Conservation (phyloP, 2,888 invertebrate genomes). For the Theristus sp. region DNA sequence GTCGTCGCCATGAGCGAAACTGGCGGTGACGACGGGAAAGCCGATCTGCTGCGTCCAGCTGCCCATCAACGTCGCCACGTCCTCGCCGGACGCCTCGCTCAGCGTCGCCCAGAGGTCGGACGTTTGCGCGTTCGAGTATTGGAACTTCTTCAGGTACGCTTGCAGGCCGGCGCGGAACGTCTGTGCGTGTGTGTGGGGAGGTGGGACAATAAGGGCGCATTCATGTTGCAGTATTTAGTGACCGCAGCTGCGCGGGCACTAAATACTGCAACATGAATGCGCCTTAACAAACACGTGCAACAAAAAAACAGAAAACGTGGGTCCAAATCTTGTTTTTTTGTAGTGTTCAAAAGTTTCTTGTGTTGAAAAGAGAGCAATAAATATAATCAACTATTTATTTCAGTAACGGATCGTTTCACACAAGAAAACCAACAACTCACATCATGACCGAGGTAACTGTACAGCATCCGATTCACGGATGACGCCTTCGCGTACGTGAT, state of each 20-base stretch:
- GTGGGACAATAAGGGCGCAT: too few species aligned
- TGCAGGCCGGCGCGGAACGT: constrained; percentile 81
- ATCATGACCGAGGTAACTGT: constrained; percentile 71
- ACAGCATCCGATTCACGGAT: constrained; percentile 69
- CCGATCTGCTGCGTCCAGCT: constrained; percentile 88
- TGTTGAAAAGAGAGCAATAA: too few species aligned
- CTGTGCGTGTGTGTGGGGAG: constrained; percentile 23
- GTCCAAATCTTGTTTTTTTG: too few species aligned
- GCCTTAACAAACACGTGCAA: background rate
- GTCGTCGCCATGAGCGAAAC: background rate
- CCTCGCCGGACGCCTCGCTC: constrained; percentile 61
- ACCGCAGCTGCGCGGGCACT: too few species aligned
- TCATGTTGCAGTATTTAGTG: too few species aligned
- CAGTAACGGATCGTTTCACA: background rate
- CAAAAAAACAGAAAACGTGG: too few species aligned
- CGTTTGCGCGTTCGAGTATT: constrained; percentile 70
- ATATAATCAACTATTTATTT: too few species aligned
- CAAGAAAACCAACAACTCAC: background rate
- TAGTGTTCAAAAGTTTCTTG: too few species aligned
- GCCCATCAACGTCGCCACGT: constrained; percentile 71
- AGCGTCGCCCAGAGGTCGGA: constrained; percentile 76
- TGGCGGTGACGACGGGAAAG: constrained; percentile 57
- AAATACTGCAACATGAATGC: too few species aligned
- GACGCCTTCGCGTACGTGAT: constrained; percentile 87
- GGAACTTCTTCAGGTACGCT: constrained; percentile 57